Evolutionary conservation across 92 coral and sea anemone species (phyloP), one percentile per base, ranked within the genome.

Genomic region (Porites divaricata): DNA sequence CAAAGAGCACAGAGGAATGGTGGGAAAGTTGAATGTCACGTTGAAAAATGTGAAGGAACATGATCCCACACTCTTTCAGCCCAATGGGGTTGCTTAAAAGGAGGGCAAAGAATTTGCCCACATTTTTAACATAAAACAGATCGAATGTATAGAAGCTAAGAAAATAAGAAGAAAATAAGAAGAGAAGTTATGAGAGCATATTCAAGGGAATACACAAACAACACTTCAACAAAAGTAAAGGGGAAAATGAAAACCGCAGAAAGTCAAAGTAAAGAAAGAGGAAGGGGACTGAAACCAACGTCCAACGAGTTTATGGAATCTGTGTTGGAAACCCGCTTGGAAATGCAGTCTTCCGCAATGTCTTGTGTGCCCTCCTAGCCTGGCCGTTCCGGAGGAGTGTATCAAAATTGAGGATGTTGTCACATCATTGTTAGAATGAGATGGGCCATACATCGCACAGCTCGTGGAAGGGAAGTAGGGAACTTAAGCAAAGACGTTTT

Each of bases 301-400:
- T 63, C 67, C 67, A 63, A 63, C 67, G 67, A 63, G 67, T 13
- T 63, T 63, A 63, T 63, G 67, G 67, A 63, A 63, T 16, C 67
- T 63, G 67, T 63, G 67, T 63, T 63, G 2, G 35, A 28, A 28
- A 28, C 35, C 35, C 35, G 3, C 35, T 28, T 28, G n/a, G n/a
- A n/a, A n/a, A n/a, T 4, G 2, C 35, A 28, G 35, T 28, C 35
- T 2, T 28, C 35, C 35, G 35, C 35, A 28, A 28, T 28, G 35
- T 2, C 3, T 28, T 28, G 35, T 28, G 35, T 28, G 0, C 35
- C 35, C 3, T 28, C 35, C 35, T 28, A 28, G 35, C 35, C 35
- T 28, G 35, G 35, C 35, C 35, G 35, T 28, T 4, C 35, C 35
- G 35, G 35, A 28, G 3, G 35, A 28, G 35, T 28, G 35, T 28